Conservation (phyloP, 2,888 invertebrate species). For the Diarsia mendica region DNA sequence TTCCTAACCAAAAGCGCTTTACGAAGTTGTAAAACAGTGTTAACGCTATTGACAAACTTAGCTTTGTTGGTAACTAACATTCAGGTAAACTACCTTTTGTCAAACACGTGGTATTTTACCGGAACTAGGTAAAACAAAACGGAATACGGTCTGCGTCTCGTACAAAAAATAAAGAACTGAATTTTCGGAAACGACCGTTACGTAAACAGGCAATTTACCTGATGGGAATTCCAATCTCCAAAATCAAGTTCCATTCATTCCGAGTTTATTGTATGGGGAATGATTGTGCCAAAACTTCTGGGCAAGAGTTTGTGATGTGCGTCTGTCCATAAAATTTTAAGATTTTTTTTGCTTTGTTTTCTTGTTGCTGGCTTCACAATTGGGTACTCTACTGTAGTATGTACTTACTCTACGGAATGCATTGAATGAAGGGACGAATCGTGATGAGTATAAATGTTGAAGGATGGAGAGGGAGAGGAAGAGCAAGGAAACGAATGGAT, state of each 20-base stretch:
- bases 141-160: neutral
- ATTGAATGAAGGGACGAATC: too few relatives aligned
- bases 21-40: neutral
- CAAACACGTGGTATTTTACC: neutral
- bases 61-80: neutral
- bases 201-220: neutral
- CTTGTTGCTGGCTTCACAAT: neutral
- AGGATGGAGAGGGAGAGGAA: too few relatives aligned
- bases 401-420: too few relatives aligned
- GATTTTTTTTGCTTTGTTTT: neutral
- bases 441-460: too few relatives aligned
- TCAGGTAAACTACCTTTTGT: neutral
- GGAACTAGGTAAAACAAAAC: neutral
- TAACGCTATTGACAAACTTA: neutral
- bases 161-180: neutral
- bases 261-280: neutral
- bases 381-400: neutral
- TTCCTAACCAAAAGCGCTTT: neutral
- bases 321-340: neutral
- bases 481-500: too few relatives aligned
- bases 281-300: neutral
- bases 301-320: neutral
- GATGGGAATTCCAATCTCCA: neutral
- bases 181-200: neutral
- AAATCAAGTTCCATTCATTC: neutral